Evolutionary conservation across 2,888 invertebrate species (phyloP).

Genomic region (Erynnis tages): DNA sequence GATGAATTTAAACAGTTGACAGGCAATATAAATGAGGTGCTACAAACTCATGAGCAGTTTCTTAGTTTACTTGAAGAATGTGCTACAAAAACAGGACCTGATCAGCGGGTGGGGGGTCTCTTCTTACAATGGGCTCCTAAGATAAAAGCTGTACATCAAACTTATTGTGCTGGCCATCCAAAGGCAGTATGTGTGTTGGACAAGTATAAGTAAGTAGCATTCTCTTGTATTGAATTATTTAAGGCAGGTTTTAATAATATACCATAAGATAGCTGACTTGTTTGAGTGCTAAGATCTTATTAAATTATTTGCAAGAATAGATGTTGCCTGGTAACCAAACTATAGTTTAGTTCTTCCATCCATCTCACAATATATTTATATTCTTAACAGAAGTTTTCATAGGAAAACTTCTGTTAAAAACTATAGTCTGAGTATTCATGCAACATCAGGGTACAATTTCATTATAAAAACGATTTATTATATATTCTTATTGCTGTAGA

Average conservation of each 20-base stretch:
- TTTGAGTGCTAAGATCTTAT: too few relatives aligned
- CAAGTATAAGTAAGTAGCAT: conserved; percentile 90
- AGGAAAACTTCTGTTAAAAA: too few relatives aligned
- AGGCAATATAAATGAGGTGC: conserved; percentile 93
- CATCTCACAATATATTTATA: too few relatives aligned
- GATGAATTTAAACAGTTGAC: conserved; percentile 94
- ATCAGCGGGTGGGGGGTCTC: conserved; percentile 94
- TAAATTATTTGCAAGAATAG: too few relatives aligned
- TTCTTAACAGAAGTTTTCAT: too few relatives aligned
- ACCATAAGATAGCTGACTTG: too few relatives aligned
- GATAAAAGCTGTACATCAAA: conserved; percentile 91
- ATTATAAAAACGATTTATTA: too few relatives aligned
- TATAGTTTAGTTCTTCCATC: too few relatives aligned
- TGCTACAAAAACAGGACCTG: conserved; percentile 85
- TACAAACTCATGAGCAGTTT: conserved; percentile 92
- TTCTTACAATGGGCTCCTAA: conserved; percentile 92
- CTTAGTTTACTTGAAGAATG: conserved; percentile 90
- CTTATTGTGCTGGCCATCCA: conserved; percentile 97
- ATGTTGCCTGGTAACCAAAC: too few relatives aligned
- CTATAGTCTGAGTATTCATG: too few relatives aligned
- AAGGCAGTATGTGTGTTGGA: conserved; percentile 96
- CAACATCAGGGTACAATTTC: too few relatives aligned
- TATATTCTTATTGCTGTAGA: conserved; percentile 72
- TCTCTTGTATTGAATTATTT: neutral
- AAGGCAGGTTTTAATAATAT: too few relatives aligned